Base-by-base conservation (phyloP, 2,113 vertebrate genomes). In the Calcarius ornatus region DNA sequence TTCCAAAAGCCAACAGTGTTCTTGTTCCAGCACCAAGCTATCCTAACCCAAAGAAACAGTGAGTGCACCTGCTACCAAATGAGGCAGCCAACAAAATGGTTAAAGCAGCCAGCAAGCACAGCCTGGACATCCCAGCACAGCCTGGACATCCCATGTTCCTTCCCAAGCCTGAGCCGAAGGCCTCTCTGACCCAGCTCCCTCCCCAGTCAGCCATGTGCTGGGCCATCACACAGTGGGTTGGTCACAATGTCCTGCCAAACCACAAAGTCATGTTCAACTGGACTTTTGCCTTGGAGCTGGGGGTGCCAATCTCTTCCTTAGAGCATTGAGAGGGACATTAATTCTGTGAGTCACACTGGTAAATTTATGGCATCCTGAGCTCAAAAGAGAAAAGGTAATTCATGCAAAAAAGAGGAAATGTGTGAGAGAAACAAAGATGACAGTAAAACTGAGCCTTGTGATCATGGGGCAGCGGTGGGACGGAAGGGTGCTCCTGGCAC, bases 1-100 rank as follows among this genome's bases (percentile, higher is more conserved):
- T 16, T 64, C 40, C 65, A 72, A 60, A 87, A 12, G 2, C 11
- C 37, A 73, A 38, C 4, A 3, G 25, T 54, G 11, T 33, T 68
- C 38, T 57, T 25, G 9, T 64, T 81, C 40, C 56, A 89, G 56
- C 40, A 71, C 23, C 1, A 1, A 61, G 27, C 56, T 57, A 59
- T 33, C 40, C 18, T 17, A 61, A 38, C 17, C 27, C n/a, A 84
- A 50, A 73, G 59, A 61, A 85, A 61, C 2, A 60, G 28, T 8
- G 31, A 61, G 7, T 21, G 12, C 56, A 23, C 6, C 4, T 8
- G 0, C 40, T 40, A 48, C 22, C 12, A 56, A 70, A 54, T 35
- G 20, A 0, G 0, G 8, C 1, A 5, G 15, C 21, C 50, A 79
- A 16, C 3, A 28, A 54, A 84, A 71, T 5, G 13, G 12, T 38